phyloP scores from a whole-genome alignment of 2,888 invertebrate genomes.

The Xylocampa areola region DNA sequence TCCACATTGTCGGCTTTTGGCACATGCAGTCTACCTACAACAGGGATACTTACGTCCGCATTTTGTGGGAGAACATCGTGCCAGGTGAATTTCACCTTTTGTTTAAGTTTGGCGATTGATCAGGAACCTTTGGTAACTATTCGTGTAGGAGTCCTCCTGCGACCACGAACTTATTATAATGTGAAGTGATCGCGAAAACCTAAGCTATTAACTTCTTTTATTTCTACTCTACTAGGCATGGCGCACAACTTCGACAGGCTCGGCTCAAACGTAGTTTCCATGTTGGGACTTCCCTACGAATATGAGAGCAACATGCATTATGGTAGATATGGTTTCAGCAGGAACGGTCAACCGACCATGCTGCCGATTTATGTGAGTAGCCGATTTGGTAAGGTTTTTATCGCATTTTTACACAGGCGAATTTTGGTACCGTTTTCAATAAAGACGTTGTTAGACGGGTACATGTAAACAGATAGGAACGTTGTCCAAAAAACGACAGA shows the following conservation, averaged over 20 bases:
- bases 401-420: too few relatives aligned
- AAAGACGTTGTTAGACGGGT: too few relatives aligned
- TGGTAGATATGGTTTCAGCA: conserved; percentile 90
- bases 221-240: too few relatives aligned
- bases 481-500: too few relatives aligned
- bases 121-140: too few relatives aligned
- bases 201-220: too few relatives aligned
- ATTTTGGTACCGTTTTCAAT: too few relatives aligned
- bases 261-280: conserved; percentile 83
- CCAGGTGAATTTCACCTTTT: conserved; percentile 71
- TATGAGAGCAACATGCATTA: conserved; percentile 92
- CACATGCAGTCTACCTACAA: conserved; percentile 76
- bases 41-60: conserved; percentile 86
- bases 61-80: conserved; percentile 91
- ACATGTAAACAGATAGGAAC: too few relatives aligned
- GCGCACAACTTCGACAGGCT: conserved; percentile 87
- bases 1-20: conserved; percentile 72
- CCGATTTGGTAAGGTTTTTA: too few relatives aligned
- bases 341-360: conserved; percentile 90
- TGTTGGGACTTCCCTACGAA: conserved; percentile 90
- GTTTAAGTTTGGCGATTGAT: conserved; percentile 64
- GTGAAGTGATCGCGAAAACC: too few relatives aligned
- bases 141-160: too few relatives aligned
- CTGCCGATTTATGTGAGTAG: conserved; percentile 76
- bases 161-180: too few relatives aligned